Conservation (phyloP, 2,888 invertebrate genomes). For the Agelastica alni region DNA sequence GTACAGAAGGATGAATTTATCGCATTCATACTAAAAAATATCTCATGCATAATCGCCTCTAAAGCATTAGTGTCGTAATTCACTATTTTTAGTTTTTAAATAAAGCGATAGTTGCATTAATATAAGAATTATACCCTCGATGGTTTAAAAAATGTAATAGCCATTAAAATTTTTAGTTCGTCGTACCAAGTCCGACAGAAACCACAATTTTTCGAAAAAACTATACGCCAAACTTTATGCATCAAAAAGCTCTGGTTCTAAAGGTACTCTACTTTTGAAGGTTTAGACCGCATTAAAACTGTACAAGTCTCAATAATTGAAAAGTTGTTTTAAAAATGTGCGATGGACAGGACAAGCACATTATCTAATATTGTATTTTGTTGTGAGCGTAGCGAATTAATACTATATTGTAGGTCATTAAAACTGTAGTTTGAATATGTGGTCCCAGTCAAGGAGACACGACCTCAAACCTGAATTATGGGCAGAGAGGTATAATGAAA, state of each 20-base stretch:
- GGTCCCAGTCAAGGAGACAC: constrained; percentile 35
- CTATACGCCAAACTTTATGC: constrained; percentile 48
- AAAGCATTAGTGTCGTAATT: too few relatives aligned
- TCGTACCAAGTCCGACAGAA: constrained; percentile 44
- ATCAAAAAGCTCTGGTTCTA: constrained; percentile 43
- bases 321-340: constrained; percentile 32
- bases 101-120: too few relatives aligned
- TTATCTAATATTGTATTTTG: background rate
- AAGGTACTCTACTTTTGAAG: constrained; percentile 37
- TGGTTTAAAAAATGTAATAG: too few relatives aligned
- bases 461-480: constrained; percentile 45
- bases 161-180: constrained; percentile 32
- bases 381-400: constrained; percentile 15
- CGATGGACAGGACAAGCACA: constrained; percentile 22
- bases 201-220: constrained; percentile 50
- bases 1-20: too few relatives aligned
- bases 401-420: constrained; percentile 32
- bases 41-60: too few relatives aligned
- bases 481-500: constrained; percentile 49
- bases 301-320: constrained; percentile 17
- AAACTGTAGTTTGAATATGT: constrained; percentile 30
- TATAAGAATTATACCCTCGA: too few relatives aligned
- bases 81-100: too few relatives aligned
- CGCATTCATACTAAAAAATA: too few relatives aligned
- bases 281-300: constrained; percentile 11